Evolutionary conservation across 35 echinoderm and acorn worm species (phyloP).

Genomic region (Nesometra sesokonis): DNA sequence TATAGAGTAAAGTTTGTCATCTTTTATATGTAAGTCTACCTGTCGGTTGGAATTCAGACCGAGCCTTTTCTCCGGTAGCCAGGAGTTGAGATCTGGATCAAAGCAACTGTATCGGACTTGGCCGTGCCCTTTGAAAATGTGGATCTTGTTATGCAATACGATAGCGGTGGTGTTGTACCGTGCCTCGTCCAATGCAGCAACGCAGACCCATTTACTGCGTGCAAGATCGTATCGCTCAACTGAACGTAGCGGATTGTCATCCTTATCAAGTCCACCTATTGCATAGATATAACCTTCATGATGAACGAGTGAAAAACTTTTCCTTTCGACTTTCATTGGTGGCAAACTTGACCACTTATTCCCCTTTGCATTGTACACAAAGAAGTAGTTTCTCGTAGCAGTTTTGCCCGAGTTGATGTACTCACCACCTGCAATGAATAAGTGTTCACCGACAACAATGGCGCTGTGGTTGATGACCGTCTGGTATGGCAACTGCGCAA

Average conservation of each 20-base stretch:
- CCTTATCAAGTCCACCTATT: constrained; percentile 23
- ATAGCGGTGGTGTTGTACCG: not conserved
- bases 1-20: not conserved
- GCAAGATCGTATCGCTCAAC: constrained; percentile 27
- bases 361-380: constrained; percentile 13
- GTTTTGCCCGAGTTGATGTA: constrained; percentile 18
- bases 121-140: not conserved
- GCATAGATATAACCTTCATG: constrained; percentile 38
- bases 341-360: constrained; percentile 36
- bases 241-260: not conserved
- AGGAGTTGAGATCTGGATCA: constrained; percentile 1
- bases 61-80: not conserved
- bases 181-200: constrained; percentile 12
- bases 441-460: constrained; percentile 1
- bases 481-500: constrained; percentile 28
- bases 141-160: constrained; percentile 8
- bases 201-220: constrained; percentile 22
- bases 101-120: not conserved
- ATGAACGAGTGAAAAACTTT: constrained; percentile 10
- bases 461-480: constrained; percentile 13
- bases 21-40: not conserved
- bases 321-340: constrained; percentile 28
- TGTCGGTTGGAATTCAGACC: not conserved
- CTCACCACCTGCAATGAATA: constrained; percentile 41
- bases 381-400: constrained; percentile 23